Percentiles rank a stretch among this genome's conserved stretches.
phyloP scores from a whole-genome alignment of 2,797 vertebrate genomes.

The Protonibea diacanthus region DNA sequence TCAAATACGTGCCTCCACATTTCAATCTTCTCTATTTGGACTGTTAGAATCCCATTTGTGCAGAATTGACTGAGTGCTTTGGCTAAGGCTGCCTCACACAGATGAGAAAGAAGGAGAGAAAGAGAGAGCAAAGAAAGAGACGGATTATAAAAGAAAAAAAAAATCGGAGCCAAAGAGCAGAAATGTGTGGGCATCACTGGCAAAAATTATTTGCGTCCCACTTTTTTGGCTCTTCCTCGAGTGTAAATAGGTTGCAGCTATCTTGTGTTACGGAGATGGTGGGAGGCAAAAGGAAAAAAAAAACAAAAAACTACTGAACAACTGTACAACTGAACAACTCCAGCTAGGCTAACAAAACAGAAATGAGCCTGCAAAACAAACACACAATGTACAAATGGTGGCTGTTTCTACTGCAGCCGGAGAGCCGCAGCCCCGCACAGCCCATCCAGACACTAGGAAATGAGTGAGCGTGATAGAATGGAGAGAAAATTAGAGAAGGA shows the following conservation, averaged over 20 bases:
- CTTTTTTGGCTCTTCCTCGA: constrained; percentile 45
- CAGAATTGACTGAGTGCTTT: constrained; percentile 76
- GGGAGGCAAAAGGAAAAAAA: background rate
- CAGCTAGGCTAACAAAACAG: constrained; percentile 41
- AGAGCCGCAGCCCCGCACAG: constrained; percentile 4
- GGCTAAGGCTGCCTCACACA: constrained; percentile 55
- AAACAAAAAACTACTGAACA: background rate
- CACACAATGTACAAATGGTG: constrained; percentile 27
- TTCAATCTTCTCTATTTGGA: constrained; percentile 76
- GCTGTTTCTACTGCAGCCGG: constrained; percentile 44
- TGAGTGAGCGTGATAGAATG: constrained; percentile 69
- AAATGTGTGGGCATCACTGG: constrained; percentile 46
- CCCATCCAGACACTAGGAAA: constrained; percentile 46
- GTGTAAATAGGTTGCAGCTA: constrained; percentile 45
- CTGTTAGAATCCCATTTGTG: constrained; percentile 73
- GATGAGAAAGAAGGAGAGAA: constrained; percentile 17
- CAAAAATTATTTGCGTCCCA: constrained; percentile 50
- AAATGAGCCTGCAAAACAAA: constrained; percentile 50
- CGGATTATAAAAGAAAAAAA: constrained; percentile 31
- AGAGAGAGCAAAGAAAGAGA: constrained; percentile 55
- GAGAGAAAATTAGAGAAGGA: constrained; percentile 79
- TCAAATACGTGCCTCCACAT: constrained; percentile 62
- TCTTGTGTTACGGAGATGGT: constrained; percentile 33
- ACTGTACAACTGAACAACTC: constrained; percentile 19
- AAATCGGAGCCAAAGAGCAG: constrained; percentile 40